Evolutionary conservation across 2,113 vertebrate genomes (phyloP).

Genomic region (Mormoops blainvillei): DNA sequence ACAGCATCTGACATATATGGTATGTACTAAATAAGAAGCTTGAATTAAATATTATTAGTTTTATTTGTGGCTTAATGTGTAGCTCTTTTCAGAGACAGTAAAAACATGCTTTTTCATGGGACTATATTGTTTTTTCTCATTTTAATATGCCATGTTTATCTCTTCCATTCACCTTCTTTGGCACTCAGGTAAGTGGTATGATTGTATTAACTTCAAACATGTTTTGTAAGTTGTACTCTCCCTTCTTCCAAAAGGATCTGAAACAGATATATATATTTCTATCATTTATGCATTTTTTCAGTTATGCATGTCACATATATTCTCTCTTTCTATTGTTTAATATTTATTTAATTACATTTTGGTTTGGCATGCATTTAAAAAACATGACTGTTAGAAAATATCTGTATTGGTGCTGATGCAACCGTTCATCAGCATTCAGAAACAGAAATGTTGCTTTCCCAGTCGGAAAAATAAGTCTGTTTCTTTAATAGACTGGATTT

Average conservation of each 20-base stretch:
- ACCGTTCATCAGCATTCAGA: neutral
- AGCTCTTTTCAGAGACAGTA: neutral
- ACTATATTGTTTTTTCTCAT: neutral
- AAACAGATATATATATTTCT: neutral
- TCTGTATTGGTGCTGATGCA: neutral
- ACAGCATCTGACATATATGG: neutral
- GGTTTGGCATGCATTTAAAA: neutral
- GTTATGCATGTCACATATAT: neutral
- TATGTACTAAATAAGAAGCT: neutral
- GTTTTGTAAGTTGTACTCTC: neutral
- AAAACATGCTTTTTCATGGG: neutral
- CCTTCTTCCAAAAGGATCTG: neutral
- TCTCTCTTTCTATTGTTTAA: neutral
- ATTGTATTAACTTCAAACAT: neutral
- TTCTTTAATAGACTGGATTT: neutral
- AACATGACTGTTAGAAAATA: neutral
- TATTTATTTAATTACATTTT: neutral
- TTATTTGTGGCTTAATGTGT: neutral
- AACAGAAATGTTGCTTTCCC: neutral
- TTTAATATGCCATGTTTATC: neutral
- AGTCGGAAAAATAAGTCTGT: neutral
- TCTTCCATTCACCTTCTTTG: neutral
- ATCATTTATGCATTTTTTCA: neutral
- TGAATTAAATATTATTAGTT: neutral
- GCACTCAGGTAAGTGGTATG: neutral